These are phyloP conservation scores for Caenorhabditis angaria DNA, from an alignment of 2,888 invertebrate genomes.

Conservation along the genomic window DNA sequence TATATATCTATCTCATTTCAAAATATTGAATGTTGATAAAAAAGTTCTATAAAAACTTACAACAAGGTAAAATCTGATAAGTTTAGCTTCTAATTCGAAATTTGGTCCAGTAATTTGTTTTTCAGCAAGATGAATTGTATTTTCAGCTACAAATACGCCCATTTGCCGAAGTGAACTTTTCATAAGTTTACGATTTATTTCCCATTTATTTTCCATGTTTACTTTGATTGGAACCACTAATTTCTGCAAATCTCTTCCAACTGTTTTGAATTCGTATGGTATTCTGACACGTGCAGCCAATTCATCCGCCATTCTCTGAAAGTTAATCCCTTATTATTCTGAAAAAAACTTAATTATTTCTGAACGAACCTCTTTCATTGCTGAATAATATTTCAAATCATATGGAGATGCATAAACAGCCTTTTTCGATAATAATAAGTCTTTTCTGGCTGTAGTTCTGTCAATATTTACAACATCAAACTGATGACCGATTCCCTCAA, in stretches of 20 bases:
- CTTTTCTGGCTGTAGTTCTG: slow-evolving; percentile 53
- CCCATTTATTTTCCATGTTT: slow-evolving; percentile 68
- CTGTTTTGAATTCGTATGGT: slow-evolving; percentile 58
- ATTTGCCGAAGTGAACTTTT: slow-evolving; percentile 59
- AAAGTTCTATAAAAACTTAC: too few relatives aligned
- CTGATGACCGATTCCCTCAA: slow-evolving; percentile 69
- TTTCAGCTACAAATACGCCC: slow-evolving; percentile 78
- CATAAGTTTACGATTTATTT: slow-evolving; percentile 55
- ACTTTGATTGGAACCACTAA: slow-evolving; percentile 62
- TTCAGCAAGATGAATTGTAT: slow-evolving; percentile 82
- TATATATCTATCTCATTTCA: too few relatives aligned
- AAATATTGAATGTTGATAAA: too few relatives aligned
- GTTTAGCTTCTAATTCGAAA: slow-evolving; percentile 81
- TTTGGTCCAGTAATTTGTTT: slow-evolving; percentile 84
- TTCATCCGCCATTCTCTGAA: slow-evolving; percentile 68
- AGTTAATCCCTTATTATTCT: too few relatives aligned
- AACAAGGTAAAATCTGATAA: slow-evolving; percentile 66
- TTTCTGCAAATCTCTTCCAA: slow-evolving; percentile 60
- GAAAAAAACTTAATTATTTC: too few relatives aligned
- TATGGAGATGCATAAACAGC: slow-evolving; percentile 71
- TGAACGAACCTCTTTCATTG: slow-evolving; percentile 69
- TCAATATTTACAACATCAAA: slow-evolving; percentile 67
- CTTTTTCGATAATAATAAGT: slow-evolving; percentile 59
- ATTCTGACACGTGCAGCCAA: slow-evolving; percentile 62
- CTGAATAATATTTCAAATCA: slow-evolving; percentile 66